A percentile compares a stretch with the other conserved stretches of the same genome.
Conservation (phyloP, 2,113 vertebrate species). For the Picathartes gymnocephalus region DNA sequence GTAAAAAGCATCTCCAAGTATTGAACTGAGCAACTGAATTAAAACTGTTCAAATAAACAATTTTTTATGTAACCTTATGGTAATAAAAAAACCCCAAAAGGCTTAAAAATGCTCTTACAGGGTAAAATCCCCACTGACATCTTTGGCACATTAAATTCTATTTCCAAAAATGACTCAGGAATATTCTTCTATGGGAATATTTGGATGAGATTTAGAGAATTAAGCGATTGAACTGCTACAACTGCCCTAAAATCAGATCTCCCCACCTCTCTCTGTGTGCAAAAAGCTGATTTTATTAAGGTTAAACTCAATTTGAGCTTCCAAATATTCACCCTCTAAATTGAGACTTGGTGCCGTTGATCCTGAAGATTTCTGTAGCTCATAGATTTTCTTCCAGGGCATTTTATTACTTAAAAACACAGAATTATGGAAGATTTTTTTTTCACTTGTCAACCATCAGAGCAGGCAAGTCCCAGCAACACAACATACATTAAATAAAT, state of each 20-base stretch:
- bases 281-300: not conserved
- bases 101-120: not conserved
- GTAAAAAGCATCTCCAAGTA: not conserved
- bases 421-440: not conserved
- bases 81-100: not conserved
- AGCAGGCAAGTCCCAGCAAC: not conserved
- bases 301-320: not conserved
- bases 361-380: not conserved
- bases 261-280: not conserved
- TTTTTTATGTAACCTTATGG: not conserved
- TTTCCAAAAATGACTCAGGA: not conserved
- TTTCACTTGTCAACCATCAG: not conserved
- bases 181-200: not conserved
- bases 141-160: not conserved
- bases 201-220: not conserved
- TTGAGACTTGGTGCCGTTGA: not conserved
- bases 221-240: not conserved
- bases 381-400: not conserved
- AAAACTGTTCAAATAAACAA: not conserved
- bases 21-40: not conserved
- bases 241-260: not conserved
- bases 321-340: not conserved
- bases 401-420: not conserved
- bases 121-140: not conserved
- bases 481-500: not conserved